These are phyloP conservation scores for Lucinisca nassula DNA, from an alignment of 2,888 invertebrate species.

Conservation along the genomic window DNA sequence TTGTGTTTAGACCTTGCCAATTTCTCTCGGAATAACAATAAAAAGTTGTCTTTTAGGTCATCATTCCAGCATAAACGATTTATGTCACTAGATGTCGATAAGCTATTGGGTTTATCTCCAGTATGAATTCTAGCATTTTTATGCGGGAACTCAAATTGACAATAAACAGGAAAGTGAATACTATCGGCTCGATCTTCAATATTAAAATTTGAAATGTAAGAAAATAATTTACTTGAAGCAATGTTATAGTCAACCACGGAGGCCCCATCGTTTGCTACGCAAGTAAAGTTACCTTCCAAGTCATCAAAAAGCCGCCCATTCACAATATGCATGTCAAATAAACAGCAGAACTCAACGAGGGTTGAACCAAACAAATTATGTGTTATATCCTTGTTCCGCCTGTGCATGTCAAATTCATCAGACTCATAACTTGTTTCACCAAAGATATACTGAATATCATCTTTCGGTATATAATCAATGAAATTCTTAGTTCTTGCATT, in stretches of 20 bases:
- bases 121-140: neutral
- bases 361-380: constrained; percentile 25
- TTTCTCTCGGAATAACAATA: neutral
- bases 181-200: constrained; percentile 6
- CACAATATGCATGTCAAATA: constrained; percentile 28
- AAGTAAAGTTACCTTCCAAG: constrained; percentile 16
- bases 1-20: neutral
- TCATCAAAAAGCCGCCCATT: constrained; percentile 25
- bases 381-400: constrained; percentile 24
- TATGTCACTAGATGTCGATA: neutral
- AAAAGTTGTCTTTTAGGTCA: neutral
- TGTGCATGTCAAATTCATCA: constrained; percentile 23
- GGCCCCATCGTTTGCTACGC: constrained; percentile 17
- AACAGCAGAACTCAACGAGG: constrained; percentile 32
- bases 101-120: neutral
- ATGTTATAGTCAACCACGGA: constrained; percentile 38
- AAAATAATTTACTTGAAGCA: constrained; percentile 19
- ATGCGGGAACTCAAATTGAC: neutral
- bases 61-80: neutral
- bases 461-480: constrained; percentile 27
- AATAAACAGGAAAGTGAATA: constrained; percentile 26
- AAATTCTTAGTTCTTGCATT: constrained; percentile 49
- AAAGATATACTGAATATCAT: constrained; percentile 28
- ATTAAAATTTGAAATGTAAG: constrained; percentile 8
- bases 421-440: constrained; percentile 21